Evolutionary conservation across 2,888 invertebrate species (phyloP), one percentile per base, ranked within the genome.

Genomic region (Allygus modestus): DNA sequence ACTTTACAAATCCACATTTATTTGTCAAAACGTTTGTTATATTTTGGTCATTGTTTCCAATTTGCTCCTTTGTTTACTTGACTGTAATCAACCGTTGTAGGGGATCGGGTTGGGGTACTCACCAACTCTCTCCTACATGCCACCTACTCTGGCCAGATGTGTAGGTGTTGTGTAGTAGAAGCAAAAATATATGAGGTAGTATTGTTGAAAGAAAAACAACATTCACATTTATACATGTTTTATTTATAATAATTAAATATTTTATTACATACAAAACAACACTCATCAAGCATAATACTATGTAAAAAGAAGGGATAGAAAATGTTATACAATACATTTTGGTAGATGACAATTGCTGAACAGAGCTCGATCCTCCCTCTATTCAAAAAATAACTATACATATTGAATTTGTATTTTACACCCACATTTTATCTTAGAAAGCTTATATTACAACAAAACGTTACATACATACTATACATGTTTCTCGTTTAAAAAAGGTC

Each of bases 261-360:
- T 33, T 79, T 58, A 79, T 31, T 54, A 79, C 79, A 79, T 79
- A 79, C 79, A 79, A 79, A 79, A 79, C 79, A 58, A 79, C 79
- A 79, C 58, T 79, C 58, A 79, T 79, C n/a, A 58, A 77, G 46
- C 75, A 26, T 73, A 46, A 17, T 77, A 73, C n/a, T 73, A 77
- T 77, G 46, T 77, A 77, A 73, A 77, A 77, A 77, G 37, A 28
- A 46, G 28, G 26, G 15, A 41, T 77, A 46, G 31, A 46, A 71
- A 77, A 43, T 46, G 23, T 77, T 43, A 46, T 77, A 77, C 75
- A 73, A 71, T 15, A 77, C 28, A 41, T 51, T 77, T 77, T 77
- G 75, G 46, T 77, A 46, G 23, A n/a, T 28, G 65, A 65, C 65
- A 15, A 65, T 1, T 28, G 28, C 15, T 31, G 9, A 65, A 65